These are phyloP conservation scores for Symphodus melops DNA, from an alignment of 2,113 vertebrate genomes.

Conservation along the genomic window DNA sequence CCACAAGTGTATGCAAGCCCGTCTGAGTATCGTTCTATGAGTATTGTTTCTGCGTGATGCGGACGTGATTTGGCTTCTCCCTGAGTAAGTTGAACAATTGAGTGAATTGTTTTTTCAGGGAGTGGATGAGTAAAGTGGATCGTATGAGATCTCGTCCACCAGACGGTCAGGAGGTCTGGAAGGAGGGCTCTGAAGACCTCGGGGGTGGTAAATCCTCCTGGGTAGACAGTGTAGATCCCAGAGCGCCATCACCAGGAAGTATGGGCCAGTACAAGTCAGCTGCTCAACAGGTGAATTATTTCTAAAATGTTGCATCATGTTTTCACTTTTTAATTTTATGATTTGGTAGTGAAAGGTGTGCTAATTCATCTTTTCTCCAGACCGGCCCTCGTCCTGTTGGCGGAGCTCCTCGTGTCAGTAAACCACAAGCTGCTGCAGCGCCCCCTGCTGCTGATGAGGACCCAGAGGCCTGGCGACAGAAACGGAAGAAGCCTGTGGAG, in stretches of 20 bases:
- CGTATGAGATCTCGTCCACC: slow-evolving; percentile 83
- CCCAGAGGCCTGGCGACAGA: slow-evolving; percentile 94
- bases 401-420: slow-evolving; percentile 61
- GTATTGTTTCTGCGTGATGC: too few species aligned
- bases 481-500: slow-evolving; percentile 92
- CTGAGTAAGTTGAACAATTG: too few species aligned
- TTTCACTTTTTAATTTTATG: not conserved
- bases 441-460: slow-evolving; percentile 85
- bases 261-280: slow-evolving; percentile 83
- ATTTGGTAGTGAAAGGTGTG: not conserved
- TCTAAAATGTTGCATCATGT: not conserved
- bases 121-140: slow-evolving; percentile 85
- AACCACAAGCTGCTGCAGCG: slow-evolving; percentile 70
- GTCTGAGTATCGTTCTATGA: too few species aligned
- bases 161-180: slow-evolving; percentile 85
- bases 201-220: slow-evolving; percentile 76
- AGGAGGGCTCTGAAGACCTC: slow-evolving; percentile 86
- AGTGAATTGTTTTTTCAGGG: slow-evolving; percentile 64
- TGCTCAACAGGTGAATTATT: slow-evolving; percentile 82
- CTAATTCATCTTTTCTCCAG: slow-evolving; percentile 35
- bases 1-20: too few species aligned
- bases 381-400: slow-evolving; percentile 49
- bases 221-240: slow-evolving; percentile 76
- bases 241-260: slow-evolving; percentile 79
- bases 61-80: too few species aligned